Percentiles rank a stretch among this genome's conserved stretches.
Conservation (phyloP, 2,797 vertebrate genomes). For the Silurus aristotelis region DNA sequence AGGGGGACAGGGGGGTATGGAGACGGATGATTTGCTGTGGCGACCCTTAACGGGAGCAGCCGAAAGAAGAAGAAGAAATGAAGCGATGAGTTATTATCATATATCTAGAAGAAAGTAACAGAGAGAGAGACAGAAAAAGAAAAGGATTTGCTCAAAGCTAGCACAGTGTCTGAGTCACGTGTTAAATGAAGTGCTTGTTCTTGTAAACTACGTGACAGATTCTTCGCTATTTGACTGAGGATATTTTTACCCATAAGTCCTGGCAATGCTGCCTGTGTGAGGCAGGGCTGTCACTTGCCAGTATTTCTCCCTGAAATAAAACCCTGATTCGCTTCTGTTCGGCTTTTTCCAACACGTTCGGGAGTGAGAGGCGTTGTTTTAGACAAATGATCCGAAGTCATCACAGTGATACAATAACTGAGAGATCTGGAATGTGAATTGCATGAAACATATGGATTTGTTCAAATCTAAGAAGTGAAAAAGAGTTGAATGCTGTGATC, state of each 20-base stretch:
- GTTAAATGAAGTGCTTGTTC: constrained; percentile 36
- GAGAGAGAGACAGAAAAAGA: background rate
- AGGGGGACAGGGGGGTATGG: no score
- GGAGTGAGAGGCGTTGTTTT: background rate
- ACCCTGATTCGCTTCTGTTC: constrained; percentile 4
- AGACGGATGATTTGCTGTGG: background rate
- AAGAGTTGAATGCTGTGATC: background rate
- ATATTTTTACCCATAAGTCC: constrained; percentile 48
- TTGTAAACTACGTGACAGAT: constrained; percentile 40
- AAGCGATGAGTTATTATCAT: background rate
- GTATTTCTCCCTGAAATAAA: background rate
- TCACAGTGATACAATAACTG: constrained; percentile 4
- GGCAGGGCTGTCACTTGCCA: constrained; percentile 22
- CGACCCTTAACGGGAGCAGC: no score
- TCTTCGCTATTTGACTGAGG: constrained; percentile 30
- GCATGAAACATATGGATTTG: constrained; percentile 17
- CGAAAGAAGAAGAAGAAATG: no score
- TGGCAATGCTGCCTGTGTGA: constrained; percentile 7
- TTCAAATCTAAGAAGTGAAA: background rate
- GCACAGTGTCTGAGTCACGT: constrained; percentile 21
- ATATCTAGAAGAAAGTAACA: background rate
- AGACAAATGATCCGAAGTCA: constrained; percentile 10
- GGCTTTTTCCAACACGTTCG: constrained; percentile 7
- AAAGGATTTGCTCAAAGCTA: background rate
- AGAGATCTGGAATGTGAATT: background rate